Conservation (phyloP, 2,113 vertebrate genomes). For the Todiramphus saurophagus region DNA sequence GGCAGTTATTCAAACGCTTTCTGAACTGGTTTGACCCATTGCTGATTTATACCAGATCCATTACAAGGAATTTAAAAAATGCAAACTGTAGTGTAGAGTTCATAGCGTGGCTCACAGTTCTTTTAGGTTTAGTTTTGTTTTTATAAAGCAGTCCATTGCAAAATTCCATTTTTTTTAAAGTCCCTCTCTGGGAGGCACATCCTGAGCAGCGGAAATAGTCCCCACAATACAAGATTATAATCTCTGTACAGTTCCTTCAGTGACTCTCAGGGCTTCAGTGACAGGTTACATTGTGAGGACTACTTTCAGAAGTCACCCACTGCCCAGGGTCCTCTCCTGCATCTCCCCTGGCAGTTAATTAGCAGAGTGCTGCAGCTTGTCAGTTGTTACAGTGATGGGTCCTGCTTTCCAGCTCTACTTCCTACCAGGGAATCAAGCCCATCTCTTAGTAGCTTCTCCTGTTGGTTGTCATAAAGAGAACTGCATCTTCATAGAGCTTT, state of each 20-base stretch:
- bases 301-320: background rate
- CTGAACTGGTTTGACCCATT: slow-evolving; percentile 63
- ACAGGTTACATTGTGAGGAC: background rate
- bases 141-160: background rate
- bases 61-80: slow-evolving; percentile 33
- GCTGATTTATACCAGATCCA: slow-evolving; percentile 65
- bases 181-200: background rate
- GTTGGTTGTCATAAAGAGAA: background rate
- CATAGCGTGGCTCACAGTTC: background rate
- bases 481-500: background rate
- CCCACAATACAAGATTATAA: background rate
- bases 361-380: background rate
- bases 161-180: background rate
- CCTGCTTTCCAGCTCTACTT: background rate
- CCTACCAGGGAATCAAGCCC: background rate
- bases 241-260: background rate
- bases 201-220: background rate
- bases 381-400: background rate
- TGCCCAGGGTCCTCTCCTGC: background rate
- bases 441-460: background rate
- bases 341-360: background rate
- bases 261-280: background rate
- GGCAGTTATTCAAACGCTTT: slow-evolving; percentile 69
- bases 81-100: background rate
- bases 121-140: slow-evolving; percentile 2